Percentiles rank a stretch among this genome's conserved stretches.
Conservation (phyloP, 1,140 invertebrate species). For the Bilobella aurantiaca region DNA sequence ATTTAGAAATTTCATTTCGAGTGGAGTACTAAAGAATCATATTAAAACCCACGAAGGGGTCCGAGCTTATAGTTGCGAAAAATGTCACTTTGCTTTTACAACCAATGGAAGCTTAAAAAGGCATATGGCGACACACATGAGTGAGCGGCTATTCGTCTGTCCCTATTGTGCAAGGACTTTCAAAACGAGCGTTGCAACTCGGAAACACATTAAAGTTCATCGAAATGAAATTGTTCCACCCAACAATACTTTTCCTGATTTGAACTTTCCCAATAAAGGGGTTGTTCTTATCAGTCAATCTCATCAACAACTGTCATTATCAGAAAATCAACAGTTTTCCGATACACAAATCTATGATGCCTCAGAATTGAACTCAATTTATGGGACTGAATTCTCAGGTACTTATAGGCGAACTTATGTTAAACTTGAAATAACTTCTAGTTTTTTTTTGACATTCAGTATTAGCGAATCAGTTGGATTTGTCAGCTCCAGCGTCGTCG, state of each 20-base stretch:
- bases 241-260: constrained; percentile 7
- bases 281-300: not conserved
- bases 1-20: constrained; percentile 48
- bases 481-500: too few relatives aligned
- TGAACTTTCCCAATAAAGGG: not conserved
- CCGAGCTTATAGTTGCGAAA: constrained; percentile 41
- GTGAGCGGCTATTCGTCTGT: constrained; percentile 54
- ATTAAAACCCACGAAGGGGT: constrained; percentile 48
- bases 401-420: too few relatives aligned
- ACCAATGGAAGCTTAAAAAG: constrained; percentile 55
- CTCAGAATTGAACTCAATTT: not conserved
- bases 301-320: not conserved
- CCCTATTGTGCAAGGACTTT: constrained; percentile 62
- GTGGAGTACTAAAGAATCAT: constrained; percentile 54
- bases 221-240: constrained; percentile 45
- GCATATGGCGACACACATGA: constrained; percentile 54
- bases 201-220: constrained; percentile 61
- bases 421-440: too few relatives aligned
- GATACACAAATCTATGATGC: not conserved
- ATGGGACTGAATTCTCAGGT: not conserved
- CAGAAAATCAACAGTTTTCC: too few relatives aligned
- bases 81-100: constrained; percentile 47
- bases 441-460: too few relatives aligned
- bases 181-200: constrained; percentile 55
- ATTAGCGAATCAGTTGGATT: too few relatives aligned